Base-by-base conservation (phyloP, 2,113 vertebrate species). In the Ascaphus truei region DNA sequence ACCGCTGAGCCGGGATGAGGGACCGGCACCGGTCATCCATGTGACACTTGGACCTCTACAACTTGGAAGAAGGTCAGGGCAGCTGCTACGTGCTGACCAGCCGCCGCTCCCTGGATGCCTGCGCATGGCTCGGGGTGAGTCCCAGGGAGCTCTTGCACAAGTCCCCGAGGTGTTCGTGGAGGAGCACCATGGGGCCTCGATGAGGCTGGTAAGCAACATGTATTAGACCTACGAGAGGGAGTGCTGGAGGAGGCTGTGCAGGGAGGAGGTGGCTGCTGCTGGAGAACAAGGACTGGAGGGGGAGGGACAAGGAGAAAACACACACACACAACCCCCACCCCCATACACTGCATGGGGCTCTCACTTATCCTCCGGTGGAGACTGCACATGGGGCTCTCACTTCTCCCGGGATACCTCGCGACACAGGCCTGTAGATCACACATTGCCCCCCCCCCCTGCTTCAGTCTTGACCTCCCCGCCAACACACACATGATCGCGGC, bases 91-190 rank as follows among this genome's bases (percentile, higher is more conserved):
- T 84, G 9, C 63, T 83, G 16, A 85, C 84, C n/a, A 88, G 85
- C 60, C 78, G 88, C 1, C 75, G 84, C 2, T 85, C 85, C 0
- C 57, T 85, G 53, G 75, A 86, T 60, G 78, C 87, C 27, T 86
- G 88, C 7, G 76, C 79, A 1, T 78, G 75, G 13, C 77, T 79
- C 10, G 81, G 83, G 3, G 29, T 87, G 33, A 85, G 83, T 73
- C 87, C 89, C 1, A 84, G 90, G 7, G 78, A 86, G 0, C 80
- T 90, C 30, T 73, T 90, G 1, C 78, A 84, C 73, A 56, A 39
- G 23, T 56, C 36, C n/a, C 4, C 48, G 47, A 8, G 51, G 31
- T 41, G 25, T 25, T 41, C 5, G 2, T 18, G 31, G 34, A 29
- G 2, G 18, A 57, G 30, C 29, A 23, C 2, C 5, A 25, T 3